Conservation (phyloP, 2,797 vertebrate species). For the Diceros bicornis region DNA sequence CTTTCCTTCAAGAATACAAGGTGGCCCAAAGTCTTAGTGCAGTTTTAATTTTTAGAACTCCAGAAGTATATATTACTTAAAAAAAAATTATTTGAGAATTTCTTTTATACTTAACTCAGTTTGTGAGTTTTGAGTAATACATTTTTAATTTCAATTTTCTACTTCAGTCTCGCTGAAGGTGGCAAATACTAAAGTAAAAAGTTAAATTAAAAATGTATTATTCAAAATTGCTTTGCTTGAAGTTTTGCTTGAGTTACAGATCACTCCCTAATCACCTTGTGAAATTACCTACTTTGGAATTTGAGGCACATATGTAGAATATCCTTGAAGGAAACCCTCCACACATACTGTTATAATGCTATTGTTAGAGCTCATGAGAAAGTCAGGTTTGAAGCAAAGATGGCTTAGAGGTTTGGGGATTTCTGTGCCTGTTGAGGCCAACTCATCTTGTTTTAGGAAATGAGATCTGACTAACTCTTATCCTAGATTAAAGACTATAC, state of each 20-base stretch:
- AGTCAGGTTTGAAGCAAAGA: slow-evolving; percentile 29
- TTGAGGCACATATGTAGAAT: background rate
- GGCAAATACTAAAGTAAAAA: slow-evolving; percentile 57
- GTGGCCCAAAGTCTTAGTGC: background rate
- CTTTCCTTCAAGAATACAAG: background rate
- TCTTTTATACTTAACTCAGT: slow-evolving; percentile 31
- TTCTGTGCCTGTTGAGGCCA: slow-evolving; percentile 21
- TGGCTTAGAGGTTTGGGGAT: background rate
- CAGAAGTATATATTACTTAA: background rate
- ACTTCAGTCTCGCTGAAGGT: background rate
- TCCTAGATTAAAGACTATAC: background rate
- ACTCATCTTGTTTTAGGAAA: slow-evolving; percentile 62
- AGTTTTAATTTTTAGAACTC: slow-evolving; percentile 33
- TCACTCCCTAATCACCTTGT: background rate
- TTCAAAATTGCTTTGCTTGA: slow-evolving; percentile 45
- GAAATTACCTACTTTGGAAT: slow-evolving; percentile 4
- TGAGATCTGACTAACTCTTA: background rate
- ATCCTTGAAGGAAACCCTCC: background rate
- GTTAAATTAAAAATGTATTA: background rate
- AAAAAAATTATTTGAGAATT: background rate
- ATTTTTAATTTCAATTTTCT: slow-evolving; percentile 12
- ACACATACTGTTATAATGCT: background rate
- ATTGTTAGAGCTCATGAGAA: background rate
- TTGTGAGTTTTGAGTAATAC: slow-evolving; percentile 6
- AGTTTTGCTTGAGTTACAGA: slow-evolving; percentile 57